Conservation (phyloP, 2,888 invertebrate genomes). For the Netelia fuscicornis region DNA sequence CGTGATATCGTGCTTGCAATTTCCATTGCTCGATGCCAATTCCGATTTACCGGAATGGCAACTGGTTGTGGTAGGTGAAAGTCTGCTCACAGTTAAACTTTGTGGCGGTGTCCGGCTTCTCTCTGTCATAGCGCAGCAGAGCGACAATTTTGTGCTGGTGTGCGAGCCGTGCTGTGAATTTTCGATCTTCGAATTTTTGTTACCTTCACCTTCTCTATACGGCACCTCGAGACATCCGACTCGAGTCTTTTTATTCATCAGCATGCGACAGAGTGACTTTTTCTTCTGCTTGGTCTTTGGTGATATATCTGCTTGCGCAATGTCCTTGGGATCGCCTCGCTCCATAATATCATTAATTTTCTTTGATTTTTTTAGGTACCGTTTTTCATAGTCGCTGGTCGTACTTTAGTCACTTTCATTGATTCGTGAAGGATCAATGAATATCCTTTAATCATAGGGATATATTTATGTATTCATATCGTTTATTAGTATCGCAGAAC, state of each 20-base stretch:
- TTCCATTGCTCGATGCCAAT: slow-evolving; percentile 74
- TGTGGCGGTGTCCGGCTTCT: slow-evolving; percentile 83
- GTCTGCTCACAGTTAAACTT: slow-evolving; percentile 79
- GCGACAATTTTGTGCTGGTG: slow-evolving; percentile 81
- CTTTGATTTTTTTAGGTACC: slow-evolving; percentile 26
- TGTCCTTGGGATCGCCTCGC: slow-evolving; percentile 74
- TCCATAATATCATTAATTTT: slow-evolving; percentile 76
- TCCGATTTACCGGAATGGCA: slow-evolving; percentile 76
- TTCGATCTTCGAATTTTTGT: slow-evolving; percentile 77
- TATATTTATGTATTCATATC: background rate
- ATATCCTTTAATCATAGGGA: background rate
- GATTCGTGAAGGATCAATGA: too few species aligned
- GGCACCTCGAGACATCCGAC: slow-evolving; percentile 82
- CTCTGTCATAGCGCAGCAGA: slow-evolving; percentile 85
- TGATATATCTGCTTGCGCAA: slow-evolving; percentile 75
- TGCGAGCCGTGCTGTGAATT: slow-evolving; percentile 81
- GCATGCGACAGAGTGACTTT: slow-evolving; percentile 83
- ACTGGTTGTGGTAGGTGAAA: slow-evolving; percentile 79
- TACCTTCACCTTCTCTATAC: slow-evolving; percentile 74
- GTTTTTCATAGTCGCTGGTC: slow-evolving; percentile 17
- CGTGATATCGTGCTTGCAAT: slow-evolving; percentile 74
- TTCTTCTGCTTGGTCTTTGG: slow-evolving; percentile 82
- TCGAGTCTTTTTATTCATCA: slow-evolving; percentile 83
- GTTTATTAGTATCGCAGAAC: too few species aligned
- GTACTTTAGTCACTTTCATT: background rate